Base-by-base conservation (phyloP, 2,888 invertebrate genomes). In the Cheilosia vulpina region DNA sequence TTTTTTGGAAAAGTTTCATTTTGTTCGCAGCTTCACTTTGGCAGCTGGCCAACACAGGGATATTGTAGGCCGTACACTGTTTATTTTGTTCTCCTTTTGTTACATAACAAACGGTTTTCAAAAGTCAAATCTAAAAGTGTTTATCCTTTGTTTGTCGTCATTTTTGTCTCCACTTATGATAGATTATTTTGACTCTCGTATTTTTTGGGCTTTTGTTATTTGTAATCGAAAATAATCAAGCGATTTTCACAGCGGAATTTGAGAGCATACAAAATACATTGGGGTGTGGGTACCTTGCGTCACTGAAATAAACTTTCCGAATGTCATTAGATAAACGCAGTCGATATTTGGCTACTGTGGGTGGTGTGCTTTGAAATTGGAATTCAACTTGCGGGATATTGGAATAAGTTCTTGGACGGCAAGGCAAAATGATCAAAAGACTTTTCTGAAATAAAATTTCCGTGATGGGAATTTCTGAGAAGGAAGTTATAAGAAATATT, bases 131-230 rank as follows among this genome's bases (percentile, higher is more conserved):
- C 38, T 58, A 17, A 50, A 38, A 50, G 24, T 50, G 58, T 58
- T 58, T 50, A 38, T 71, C 15, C 21, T 31, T 15, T 34, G 47
- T 2, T 31, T 27, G 19, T 17, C 17, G 19, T 34, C 21, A n/a
- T 19, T 27, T 45, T 5, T n/a, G 38, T 31, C 24, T 43, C 52
- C 65, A 38, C 38, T 50, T 53, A 27, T 27, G 31, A 31, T 34
- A 11, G 21, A 69, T 57, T 69, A 57, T 47, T 69, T 57, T n/a
- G 55, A 41, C 19, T 24, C n/a, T 19, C 6, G 34, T 63, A 34
- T 50, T 50, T 50, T 15, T 50, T 4, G 6, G 21, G 19, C 43
- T 27, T 43, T 43, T 24, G 60, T 43, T 60, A n/a, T 9, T 6
- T 45, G 27, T 62, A 13, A 38, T 38, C 13, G 38, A 38, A 38